phyloP scores from a whole-genome alignment of 2,113 vertebrate genomes.

The Alligator sinensis region DNA sequence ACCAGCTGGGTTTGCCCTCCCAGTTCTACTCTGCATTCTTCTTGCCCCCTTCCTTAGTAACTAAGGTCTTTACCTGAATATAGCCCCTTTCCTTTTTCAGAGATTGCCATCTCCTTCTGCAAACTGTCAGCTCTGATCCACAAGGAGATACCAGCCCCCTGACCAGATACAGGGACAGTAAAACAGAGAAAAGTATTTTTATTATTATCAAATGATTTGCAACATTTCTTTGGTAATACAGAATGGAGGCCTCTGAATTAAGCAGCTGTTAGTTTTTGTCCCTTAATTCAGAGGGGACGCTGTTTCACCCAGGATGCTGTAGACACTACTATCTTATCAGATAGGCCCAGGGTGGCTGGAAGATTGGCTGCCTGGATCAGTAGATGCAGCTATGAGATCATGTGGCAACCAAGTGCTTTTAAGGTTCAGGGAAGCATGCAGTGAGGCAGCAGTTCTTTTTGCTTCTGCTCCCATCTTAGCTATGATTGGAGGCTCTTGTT shows the following conservation, averaged over 20 bases:
- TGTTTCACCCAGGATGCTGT: background rate
- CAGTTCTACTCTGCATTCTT: background rate
- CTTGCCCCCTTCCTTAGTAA: background rate
- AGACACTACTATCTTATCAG: background rate
- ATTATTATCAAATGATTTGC: background rate
- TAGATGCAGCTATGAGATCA: no score
- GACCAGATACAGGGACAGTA: background rate
- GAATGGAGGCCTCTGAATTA: background rate
- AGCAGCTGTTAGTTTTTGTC: background rate
- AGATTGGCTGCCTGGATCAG: background rate
- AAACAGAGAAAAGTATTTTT: rapidly evolving
- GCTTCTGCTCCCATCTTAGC: background rate
- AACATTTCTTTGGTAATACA: background rate
- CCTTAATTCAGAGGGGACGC: background rate
- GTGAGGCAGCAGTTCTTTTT: background rate
- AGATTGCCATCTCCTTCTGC: background rate
- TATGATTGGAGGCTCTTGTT: background rate
- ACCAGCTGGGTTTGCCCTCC: background rate
- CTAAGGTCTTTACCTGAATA: background rate
- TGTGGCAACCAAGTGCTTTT: background rate
- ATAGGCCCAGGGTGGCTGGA: background rate
- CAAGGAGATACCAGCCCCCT: background rate
- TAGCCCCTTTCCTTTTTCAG: background rate
- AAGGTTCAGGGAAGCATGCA: background rate
- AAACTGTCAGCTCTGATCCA: background rate